Base-by-base conservation (phyloP, 2,113 vertebrate genomes). In the Zosterops borbonicus region DNA sequence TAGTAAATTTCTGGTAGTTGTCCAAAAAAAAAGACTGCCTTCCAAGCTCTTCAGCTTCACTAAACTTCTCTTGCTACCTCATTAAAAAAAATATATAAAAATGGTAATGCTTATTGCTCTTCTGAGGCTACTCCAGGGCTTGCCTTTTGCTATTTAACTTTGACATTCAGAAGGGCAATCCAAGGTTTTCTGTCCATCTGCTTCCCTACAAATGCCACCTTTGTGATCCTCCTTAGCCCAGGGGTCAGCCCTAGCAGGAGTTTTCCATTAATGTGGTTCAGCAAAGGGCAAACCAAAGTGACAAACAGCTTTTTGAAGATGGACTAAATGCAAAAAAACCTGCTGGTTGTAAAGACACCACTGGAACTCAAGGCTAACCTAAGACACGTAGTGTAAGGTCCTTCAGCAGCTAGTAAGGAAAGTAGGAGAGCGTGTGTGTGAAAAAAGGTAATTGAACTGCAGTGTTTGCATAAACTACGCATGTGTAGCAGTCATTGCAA, bases 401-500 rank as follows among this genome's bases (percentile, higher is more conserved):
- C 98, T 98, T 97, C 97, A 97, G 98, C 98, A 98, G 98, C 98
- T 98, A 98, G 98, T 97, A 95, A 90, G 97, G 97, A 94, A 96
- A 96, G 96, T 97, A 94, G 96, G 96, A 95, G 96, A 97, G 97
- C 94, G 97, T 98, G 98, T 98, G 97, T 98, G 96, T 98, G 96
- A 98, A 98, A 98, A 97, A 83, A 97, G 97, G 97, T 98, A 98
- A 98, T 73, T 93, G 97, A 98, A 97, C 96, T 98, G 95, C 97
- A 97, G 97, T 98, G 97, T 97, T 97, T 95, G 95, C 96, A 75
- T 97, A 97, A 97, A 98, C 96, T 77, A 96, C 98, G 99, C 99
- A 99, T 99, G 99, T 97, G 83, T 94, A 96, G 90, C 96, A 97
- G 96, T 94, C 95, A 98, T 98, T 98, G 98, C 97, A 95, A 98